A percentile compares a stretch with the other conserved stretches of the same genome.
Conservation (phyloP, 1,140 invertebrate species). For the Drosophila chauvacae region DNA sequence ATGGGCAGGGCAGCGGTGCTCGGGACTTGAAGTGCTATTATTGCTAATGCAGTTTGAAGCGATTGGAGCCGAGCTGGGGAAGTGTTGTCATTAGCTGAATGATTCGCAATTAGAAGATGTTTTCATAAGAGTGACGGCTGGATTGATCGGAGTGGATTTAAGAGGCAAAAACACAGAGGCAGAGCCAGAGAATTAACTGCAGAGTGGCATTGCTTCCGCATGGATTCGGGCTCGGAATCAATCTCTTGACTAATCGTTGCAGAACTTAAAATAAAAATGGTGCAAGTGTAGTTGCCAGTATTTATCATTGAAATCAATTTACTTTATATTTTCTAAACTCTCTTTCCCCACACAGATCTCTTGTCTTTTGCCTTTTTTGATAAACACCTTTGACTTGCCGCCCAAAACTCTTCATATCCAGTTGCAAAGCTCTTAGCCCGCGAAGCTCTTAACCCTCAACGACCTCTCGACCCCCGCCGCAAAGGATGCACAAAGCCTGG, state of each 20-base stretch:
- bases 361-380: slow-evolving; percentile 2
- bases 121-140: slow-evolving; percentile 15
- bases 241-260: not conserved
- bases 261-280: not conserved
- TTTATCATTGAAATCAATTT: not conserved
- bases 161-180: not conserved
- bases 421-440: slow-evolving; percentile 27
- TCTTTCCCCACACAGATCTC: not conserved
- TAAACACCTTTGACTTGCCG: slow-evolving; percentile 35
- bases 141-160: slow-evolving; percentile 15
- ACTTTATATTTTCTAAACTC: not conserved
- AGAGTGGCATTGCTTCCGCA: not conserved
- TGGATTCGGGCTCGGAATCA: not conserved
- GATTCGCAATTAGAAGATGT: slow-evolving; percentile 28
- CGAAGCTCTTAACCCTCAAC: slow-evolving; percentile 24
- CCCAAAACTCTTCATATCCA: slow-evolving; percentile 30
- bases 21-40: slow-evolving; percentile 35
- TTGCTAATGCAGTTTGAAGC: slow-evolving; percentile 51
- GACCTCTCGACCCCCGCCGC: slow-evolving; percentile 11
- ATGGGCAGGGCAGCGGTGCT: not conserved
- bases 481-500: slow-evolving; percentile 13
- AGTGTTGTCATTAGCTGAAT: slow-evolving; percentile 32
- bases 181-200: not conserved
- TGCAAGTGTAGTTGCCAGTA: not conserved
- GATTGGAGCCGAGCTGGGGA: slow-evolving; percentile 26